Evolutionary conservation across 2,113 vertebrate species (phyloP).

Genomic region (Poicephalus gulielmi): DNA sequence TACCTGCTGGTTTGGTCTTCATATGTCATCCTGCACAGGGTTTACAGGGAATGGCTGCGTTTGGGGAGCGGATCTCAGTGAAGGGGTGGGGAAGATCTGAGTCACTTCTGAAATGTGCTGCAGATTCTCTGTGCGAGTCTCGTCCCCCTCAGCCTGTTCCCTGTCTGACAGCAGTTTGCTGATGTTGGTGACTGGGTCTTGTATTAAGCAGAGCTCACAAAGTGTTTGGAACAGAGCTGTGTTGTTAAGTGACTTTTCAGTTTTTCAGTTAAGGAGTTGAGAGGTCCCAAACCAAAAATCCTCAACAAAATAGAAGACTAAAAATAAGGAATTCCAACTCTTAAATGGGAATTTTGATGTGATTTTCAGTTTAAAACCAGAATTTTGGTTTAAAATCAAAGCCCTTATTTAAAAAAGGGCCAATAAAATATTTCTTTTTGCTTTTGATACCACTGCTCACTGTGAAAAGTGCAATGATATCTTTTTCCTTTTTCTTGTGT

Average conservation of each 20-base stretch:
- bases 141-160: background rate
- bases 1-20: constrained; percentile 33
- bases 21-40: background rate
- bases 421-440: background rate
- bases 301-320: background rate
- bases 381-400: background rate
- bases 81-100: background rate
- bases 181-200: background rate
- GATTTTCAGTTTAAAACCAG: background rate
- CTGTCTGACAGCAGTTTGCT: background rate
- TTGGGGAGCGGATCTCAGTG: background rate
- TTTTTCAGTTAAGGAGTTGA: background rate
- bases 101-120: background rate
- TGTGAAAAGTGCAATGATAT: background rate
- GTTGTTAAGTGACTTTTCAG: background rate
- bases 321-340: background rate
- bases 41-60: background rate
- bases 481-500: background rate
- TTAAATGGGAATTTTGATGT: background rate
- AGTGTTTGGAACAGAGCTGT: background rate
- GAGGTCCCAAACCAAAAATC: background rate
- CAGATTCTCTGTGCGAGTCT: background rate
- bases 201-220: background rate
- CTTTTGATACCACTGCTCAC: background rate
- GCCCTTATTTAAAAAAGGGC: background rate